Evolutionary conservation across 2,113 vertebrate species (phyloP).

Genomic region (Melanocharis versteri): DNA sequence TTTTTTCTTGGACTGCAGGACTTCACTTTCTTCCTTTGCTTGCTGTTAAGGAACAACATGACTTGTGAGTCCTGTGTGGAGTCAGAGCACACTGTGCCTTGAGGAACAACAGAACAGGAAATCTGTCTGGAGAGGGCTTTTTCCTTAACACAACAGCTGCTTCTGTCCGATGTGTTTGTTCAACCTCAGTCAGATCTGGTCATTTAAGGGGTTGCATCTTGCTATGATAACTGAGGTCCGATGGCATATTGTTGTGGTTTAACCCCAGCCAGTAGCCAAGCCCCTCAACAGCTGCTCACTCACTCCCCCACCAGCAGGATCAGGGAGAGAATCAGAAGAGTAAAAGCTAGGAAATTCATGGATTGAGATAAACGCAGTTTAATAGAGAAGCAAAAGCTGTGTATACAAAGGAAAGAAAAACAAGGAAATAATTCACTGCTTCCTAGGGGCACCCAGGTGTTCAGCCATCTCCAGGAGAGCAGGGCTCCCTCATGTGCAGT

Average conservation of each 20-base stretch:
- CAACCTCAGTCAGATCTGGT: background rate
- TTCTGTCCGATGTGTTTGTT: background rate
- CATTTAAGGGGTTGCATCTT: background rate
- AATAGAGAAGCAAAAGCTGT: background rate
- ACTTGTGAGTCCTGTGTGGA: background rate
- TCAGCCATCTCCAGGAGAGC: background rate
- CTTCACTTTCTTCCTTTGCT: background rate
- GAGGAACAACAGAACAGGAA: background rate
- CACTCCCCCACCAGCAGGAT: background rate
- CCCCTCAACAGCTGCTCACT: background rate
- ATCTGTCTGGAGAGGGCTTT: background rate
- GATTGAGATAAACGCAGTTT: background rate
- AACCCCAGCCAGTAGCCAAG: background rate
- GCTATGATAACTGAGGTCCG: background rate
- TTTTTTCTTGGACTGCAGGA: background rate
- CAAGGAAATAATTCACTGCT: background rate
- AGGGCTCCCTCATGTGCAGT: background rate
- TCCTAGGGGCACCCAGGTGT: background rate
- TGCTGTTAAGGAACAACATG: fast-evolving
- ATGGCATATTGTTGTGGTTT: background rate
- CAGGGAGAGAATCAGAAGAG: background rate
- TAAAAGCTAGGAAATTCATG: background rate
- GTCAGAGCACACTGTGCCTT: background rate
- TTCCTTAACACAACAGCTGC: background rate
- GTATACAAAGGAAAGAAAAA: background rate